Evolutionary conservation across 2,113 vertebrate species (phyloP).

Genomic region (Alaudala cheleensis): DNA sequence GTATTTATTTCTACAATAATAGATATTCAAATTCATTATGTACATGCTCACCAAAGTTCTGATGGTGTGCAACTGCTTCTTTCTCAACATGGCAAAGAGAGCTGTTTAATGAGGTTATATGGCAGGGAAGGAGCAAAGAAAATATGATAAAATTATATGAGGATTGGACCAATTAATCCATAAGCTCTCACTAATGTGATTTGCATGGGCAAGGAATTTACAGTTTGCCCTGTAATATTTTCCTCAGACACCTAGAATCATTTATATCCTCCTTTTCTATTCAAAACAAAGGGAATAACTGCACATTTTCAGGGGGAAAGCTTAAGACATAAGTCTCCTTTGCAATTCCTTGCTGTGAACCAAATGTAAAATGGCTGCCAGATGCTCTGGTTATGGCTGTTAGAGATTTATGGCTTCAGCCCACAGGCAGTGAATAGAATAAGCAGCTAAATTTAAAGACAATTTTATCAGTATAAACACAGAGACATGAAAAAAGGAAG

Average conservation of each 20-base stretch:
- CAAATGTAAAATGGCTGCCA: constrained; percentile 21
- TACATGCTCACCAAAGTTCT: neutral
- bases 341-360: neutral
- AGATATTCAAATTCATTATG: neutral
- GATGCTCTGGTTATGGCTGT: neutral
- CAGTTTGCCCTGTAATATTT: neutral
- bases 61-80: neutral
- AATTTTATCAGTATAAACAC: constrained; percentile 19
- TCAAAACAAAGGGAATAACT: neutral
- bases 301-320: neutral
- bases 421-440: neutral
- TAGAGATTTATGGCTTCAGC: constrained; percentile 14
- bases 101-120: neutral
- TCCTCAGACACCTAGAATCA: neutral
- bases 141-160: neutral
- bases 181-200: constrained; percentile 6
- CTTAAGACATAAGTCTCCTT: neutral
- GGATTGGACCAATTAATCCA: neutral
- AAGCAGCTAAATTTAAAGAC: constrained; percentile 1
- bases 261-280: neutral
- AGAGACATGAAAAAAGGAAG: neutral
- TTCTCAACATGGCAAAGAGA: neutral
- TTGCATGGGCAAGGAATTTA: neutral
- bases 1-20: neutral
- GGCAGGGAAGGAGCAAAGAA: constrained; percentile 8